Base-by-base conservation (phyloP, 2,797 vertebrate species). In the Varecia variegata region DNA sequence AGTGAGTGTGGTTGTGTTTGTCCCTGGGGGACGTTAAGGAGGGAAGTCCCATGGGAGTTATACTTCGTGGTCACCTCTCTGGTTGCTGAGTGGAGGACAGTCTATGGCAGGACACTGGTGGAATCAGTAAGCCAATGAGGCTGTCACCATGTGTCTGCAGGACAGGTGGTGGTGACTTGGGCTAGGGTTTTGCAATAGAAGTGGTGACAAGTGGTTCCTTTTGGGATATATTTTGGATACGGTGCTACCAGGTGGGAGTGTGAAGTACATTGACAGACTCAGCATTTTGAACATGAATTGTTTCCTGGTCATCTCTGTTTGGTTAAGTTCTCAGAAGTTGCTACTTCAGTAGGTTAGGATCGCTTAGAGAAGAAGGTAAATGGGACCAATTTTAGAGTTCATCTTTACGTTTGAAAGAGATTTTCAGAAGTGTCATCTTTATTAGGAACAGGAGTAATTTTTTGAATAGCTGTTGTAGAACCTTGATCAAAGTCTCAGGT, bases 371-470 rank as follows among this genome's bases (percentile, higher is more conserved):
- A 90, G 40, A 67, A 74, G 6, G 43, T 20, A n/a, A 86, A 67
- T 27, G 45, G 27, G 12, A 65, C 60, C 30, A 7, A 82, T 76
- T 70, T 88, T 12, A 5, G 60, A 45, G 17, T 62, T 10, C 13
- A 7, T 30, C 73, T 81, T 82, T 79, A n/a, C 30, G 50, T 93
- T 77, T 90, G 12, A 62, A 35, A 82, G n/a, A 90, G 18, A 40
- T 77, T 94, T 96, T 95, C 54, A 85, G 73, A 85, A 73, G 38
- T 8, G 50, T 45, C 1, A 38, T 88, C 45, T 95, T 89, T 17
- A 21, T 79, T 90, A 47, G 67, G 21, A 83, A 58, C 6, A 40
- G 35, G 35, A 71, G 18, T 92, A 11, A 15, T 15, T n/a, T 74
- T 67, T 73, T 52, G 8, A 74, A 40, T 90, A 35, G 71, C 35